A percentile compares a stretch with the other conserved stretches of the same genome.
Evolutionary conservation across 2,797 vertebrate genomes (phyloP).

Genomic region (Apogon hyalosoma): DNA sequence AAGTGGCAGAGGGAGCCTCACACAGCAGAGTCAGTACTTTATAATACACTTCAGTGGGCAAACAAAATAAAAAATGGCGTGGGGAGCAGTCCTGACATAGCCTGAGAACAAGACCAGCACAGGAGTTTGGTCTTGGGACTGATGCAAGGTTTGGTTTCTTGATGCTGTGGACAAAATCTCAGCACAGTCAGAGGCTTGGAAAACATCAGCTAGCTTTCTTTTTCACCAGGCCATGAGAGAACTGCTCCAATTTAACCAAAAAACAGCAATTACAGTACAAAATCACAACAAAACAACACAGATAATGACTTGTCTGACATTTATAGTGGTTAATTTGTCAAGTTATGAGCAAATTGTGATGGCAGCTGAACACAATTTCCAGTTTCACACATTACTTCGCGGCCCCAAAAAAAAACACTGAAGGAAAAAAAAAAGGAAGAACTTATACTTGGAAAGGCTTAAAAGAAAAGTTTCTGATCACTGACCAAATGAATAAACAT

Average conservation of each 20-base stretch:
- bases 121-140: neutral
- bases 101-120: neutral
- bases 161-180: neutral
- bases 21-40: slow-evolving; percentile 14
- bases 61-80: slow-evolving; percentile 22
- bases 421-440: no score
- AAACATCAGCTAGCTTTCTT: neutral
- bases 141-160: slow-evolving; percentile 2
- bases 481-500: no score
- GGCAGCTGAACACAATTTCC: neutral
- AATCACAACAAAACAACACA: neutral
- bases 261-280: neutral
- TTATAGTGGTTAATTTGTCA: neutral
- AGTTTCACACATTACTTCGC: no score
- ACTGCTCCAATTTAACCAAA: slow-evolving; percentile 5
- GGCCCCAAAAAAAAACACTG: no score
- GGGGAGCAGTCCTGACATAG: slow-evolving; percentile 6
- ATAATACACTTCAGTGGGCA: slow-evolving; percentile 9
- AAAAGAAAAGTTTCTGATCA: no score
- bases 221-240: neutral
- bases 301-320: neutral
- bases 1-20: slow-evolving; percentile 21
- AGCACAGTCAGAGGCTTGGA: neutral
- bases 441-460: no score
- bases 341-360: neutral